Conservation (phyloP, 2,888 invertebrate species). For the Coecobrya sp. region DNA sequence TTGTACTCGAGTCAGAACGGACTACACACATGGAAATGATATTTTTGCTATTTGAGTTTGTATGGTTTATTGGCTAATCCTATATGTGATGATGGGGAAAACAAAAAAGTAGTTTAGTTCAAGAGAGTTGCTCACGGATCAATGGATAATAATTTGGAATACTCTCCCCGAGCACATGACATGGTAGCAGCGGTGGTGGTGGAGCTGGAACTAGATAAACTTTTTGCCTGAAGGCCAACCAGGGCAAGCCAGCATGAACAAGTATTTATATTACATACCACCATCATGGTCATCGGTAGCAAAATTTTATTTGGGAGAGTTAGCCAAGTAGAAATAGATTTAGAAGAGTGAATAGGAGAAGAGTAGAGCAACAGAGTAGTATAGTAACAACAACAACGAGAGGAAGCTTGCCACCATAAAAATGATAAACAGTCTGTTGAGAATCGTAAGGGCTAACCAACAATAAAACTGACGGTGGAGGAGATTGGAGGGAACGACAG, state of each 20-base stretch:
- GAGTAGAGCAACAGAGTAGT: not conserved
- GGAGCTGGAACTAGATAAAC: constrained; percentile 33
- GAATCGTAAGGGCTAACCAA: constrained; percentile 81
- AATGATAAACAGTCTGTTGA: constrained; percentile 86
- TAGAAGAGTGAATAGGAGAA: not conserved
- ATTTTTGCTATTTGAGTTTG: not conserved
- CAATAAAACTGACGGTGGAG: constrained; percentile 35
- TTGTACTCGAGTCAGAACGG: not conserved
- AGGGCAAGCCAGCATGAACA: not conserved
- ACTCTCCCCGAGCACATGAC: constrained; percentile 26
- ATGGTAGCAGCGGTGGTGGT: not conserved
- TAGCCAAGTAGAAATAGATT: not conserved
- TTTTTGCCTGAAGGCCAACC: constrained; percentile 56
- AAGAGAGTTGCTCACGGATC: constrained; percentile 40
- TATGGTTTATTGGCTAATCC: not conserved
- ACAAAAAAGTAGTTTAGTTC: constrained; percentile 27
- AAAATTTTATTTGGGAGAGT: constrained; percentile 21
- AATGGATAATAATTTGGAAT: constrained; percentile 57
- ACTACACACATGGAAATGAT: not conserved
- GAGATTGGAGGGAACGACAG: not conserved
- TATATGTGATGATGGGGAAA: not conserved
- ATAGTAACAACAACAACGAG: constrained; percentile 25
- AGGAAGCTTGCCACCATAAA: constrained; percentile 81
- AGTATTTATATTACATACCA: not conserved
- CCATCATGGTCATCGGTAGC: constrained; percentile 5